These are phyloP conservation scores for Strigamia maritima DNA, from an alignment of 2,888 invertebrate genomes.

Conservation along the genomic window DNA sequence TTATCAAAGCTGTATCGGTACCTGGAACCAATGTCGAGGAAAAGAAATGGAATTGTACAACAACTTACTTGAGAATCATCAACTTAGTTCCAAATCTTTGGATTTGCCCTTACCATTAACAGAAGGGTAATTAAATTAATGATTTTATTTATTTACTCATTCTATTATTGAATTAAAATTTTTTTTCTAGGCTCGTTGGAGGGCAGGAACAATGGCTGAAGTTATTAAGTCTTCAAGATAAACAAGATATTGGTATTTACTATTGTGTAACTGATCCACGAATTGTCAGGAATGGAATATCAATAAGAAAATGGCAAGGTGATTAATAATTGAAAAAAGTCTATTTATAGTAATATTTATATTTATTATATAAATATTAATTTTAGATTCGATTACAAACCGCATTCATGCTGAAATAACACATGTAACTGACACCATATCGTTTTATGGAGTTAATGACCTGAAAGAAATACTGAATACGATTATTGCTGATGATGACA, in stretches of 20 bases:
- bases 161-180: neutral
- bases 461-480: conserved; percentile 8
- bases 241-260: neutral
- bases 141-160: neutral
- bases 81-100: neutral
- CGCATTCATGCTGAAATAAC: neutral
- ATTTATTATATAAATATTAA: no score
- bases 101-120: neutral
- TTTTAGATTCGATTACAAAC: conserved; percentile 22
- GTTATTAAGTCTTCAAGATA: neutral
- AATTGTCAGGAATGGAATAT: neutral
- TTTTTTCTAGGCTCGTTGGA: neutral
- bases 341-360: no score
- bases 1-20: neutral
- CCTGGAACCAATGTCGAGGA: conserved; percentile 22
- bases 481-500: neutral
- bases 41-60: neutral
- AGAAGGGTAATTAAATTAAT: neutral
- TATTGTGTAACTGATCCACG: neutral
- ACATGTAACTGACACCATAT: neutral
- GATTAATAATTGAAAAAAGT: neutral
- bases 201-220: neutral
- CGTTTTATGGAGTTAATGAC: neutral
- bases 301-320: conserved; percentile 27
- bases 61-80: conserved; percentile 17